These are phyloP conservation scores for Meiosimyza platycephala DNA, from an alignment of 2,888 invertebrate genomes.

Conservation along the genomic window DNA sequence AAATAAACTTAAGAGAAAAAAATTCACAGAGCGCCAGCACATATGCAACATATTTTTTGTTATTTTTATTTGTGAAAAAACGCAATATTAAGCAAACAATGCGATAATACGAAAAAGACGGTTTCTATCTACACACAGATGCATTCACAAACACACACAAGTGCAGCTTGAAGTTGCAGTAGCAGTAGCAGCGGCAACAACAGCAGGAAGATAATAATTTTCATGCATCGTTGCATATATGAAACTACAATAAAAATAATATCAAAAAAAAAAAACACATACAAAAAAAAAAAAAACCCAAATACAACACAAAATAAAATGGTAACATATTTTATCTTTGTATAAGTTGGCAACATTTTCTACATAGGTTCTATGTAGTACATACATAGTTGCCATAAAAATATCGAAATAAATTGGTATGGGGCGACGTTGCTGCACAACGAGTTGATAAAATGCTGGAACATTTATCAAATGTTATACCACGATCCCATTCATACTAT, in stretches of 20 bases:
- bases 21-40: background rate
- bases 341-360: too few relatives aligned
- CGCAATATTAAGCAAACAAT: slow-evolving; percentile 29
- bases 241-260: background rate
- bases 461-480: slow-evolving; percentile 11
- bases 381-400: too few relatives aligned
- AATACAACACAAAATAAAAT: too few relatives aligned
- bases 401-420: too few relatives aligned
- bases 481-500: background rate
- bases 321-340: too few relatives aligned
- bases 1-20: too few relatives aligned
- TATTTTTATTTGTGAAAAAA: background rate
- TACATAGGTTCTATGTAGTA: too few relatives aligned
- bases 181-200: background rate
- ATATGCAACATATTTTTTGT: slow-evolving; percentile 4
- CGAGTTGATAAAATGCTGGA: slow-evolving; percentile 7
- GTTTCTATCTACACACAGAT: background rate
- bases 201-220: slow-evolving; percentile 28
- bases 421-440: background rate
- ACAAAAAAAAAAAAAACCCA: too few relatives aligned
- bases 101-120: slow-evolving; percentile 22
- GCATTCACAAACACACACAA: background rate
- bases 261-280: too few relatives aligned
- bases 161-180: too few relatives aligned
- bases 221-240: slow-evolving; percentile 20